Percentiles rank a stretch among this genome's conserved stretches.
These are phyloP conservation scores for Gavia stellata DNA, from an alignment of 2,113 vertebrate species.

Conservation along the genomic window DNA sequence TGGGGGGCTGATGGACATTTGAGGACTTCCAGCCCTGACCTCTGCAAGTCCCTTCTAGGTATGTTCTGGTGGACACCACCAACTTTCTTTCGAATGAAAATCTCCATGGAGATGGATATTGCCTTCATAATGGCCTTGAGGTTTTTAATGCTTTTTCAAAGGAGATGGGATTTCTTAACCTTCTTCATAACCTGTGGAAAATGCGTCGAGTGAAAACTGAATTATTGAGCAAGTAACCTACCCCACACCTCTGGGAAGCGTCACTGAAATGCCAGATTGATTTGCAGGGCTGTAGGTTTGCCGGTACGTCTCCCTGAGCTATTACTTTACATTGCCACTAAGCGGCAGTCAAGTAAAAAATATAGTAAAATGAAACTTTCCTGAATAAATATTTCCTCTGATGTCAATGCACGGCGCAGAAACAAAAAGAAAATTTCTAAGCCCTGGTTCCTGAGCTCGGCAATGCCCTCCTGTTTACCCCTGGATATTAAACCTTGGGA, in stretches of 20 bases:
- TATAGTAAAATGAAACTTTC: slow-evolving; percentile 20
- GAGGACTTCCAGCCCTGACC: not conserved
- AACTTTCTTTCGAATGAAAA: not conserved
- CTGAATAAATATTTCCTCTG: not conserved
- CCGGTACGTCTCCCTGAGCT: not conserved
- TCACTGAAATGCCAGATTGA: not conserved
- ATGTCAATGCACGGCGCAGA: not conserved
- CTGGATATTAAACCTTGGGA: not conserved
- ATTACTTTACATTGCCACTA: slow-evolving; percentile 59
- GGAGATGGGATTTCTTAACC: not conserved
- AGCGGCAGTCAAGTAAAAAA: slow-evolving; percentile 76
- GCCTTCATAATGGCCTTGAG: not conserved
- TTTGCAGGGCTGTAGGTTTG: not conserved
- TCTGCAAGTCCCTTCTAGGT: not conserved
- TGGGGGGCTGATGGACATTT: accelerated
- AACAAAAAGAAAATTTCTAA: not conserved
- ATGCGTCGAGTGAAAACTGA: not conserved
- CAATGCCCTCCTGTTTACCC: not conserved
- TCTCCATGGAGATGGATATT: accelerated
- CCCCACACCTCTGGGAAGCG: not conserved
- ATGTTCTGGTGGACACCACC: not conserved
- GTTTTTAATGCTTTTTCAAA: not conserved
- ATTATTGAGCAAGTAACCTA: not conserved
- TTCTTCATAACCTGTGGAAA: not conserved
- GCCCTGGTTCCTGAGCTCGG: not conserved